A percentile compares a stretch with the other conserved stretches of the same genome.
These are phyloP conservation scores for Amphimedon queenslandica DNA, from an alignment of 37 sponge, comb jelly and placozoan genomes.

Conservation along the genomic window DNA sequence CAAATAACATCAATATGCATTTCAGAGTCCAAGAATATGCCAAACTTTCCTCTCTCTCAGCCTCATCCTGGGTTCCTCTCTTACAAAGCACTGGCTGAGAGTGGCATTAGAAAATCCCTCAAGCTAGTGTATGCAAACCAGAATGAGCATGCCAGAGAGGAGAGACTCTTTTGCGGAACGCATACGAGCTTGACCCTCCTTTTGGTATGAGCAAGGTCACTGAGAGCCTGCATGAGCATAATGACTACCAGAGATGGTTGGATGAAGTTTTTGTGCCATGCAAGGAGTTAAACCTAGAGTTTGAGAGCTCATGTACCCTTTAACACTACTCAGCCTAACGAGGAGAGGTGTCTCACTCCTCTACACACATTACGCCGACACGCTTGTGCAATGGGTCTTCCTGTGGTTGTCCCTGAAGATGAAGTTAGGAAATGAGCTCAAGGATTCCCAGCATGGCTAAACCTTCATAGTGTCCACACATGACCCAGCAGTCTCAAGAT, in stretches of 20 bases:
- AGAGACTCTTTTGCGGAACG: constrained; percentile 31
- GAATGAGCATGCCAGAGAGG: neutral
- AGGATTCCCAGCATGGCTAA: constrained; percentile 20
- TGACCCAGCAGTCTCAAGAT: constrained; percentile 12
- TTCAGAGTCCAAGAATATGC: neutral
- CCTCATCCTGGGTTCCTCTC: neutral
- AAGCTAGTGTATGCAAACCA: constrained; percentile 12
- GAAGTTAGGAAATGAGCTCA: constrained; percentile 23
- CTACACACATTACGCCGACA: constrained; percentile 48
- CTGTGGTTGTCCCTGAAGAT: constrained; percentile 28
- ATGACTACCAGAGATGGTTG: constrained; percentile 43
- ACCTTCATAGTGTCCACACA: constrained; percentile 34
- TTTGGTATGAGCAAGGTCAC: constrained; percentile 29
- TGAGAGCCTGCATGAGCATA: constrained; percentile 23
- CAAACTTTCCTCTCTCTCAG: neutral
- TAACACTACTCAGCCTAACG: constrained; percentile 13
- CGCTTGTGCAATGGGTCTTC: constrained; percentile 9
- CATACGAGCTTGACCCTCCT: constrained; percentile 48
- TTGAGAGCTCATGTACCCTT: neutral
- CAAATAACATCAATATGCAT: neutral
- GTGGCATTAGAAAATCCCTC: constrained; percentile 22
- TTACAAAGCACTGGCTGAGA: constrained; percentile 24
- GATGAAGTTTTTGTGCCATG: constrained; percentile 10
- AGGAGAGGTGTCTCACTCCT: constrained; percentile 21
- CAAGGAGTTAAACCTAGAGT: neutral